Percentiles rank a stretch among this genome's conserved stretches.
These are phyloP conservation scores for Andrena haemorrhoa DNA, from an alignment of 2,888 invertebrate species.

Conservation along the genomic window DNA sequence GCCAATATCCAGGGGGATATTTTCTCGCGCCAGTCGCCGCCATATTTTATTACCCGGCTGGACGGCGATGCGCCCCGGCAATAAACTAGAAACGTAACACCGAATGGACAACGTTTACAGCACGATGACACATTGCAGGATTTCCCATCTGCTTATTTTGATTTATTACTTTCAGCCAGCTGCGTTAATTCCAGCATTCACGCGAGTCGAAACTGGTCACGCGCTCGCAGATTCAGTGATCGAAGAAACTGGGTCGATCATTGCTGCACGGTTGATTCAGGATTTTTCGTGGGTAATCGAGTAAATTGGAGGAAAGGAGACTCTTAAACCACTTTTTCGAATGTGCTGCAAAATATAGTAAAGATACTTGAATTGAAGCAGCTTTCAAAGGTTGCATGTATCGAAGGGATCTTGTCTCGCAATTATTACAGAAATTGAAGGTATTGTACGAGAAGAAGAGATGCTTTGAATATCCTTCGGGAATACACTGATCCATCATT, in stretches of 20 bases:
- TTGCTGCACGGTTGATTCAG: neutral
- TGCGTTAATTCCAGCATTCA: conserved; percentile 46
- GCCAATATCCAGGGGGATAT: conserved; percentile 63
- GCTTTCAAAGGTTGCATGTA: too few species aligned
- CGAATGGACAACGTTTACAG: conserved; percentile 58
- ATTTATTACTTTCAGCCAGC: conserved; percentile 43
- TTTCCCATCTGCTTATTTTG: conserved; percentile 55
- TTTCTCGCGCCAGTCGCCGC: conserved; percentile 35
- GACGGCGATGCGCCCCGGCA: conserved; percentile 15
- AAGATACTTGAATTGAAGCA: too few species aligned
- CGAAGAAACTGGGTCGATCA: conserved; percentile 6
- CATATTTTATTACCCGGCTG: conserved; percentile 53
- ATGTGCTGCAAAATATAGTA: too few species aligned
- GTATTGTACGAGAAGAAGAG: too few species aligned
- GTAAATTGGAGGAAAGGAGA: neutral
- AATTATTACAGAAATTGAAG: too few species aligned
- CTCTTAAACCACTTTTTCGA: neutral
- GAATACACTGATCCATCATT: too few species aligned
- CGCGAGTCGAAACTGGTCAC: neutral
- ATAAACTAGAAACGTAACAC: conserved; percentile 59
- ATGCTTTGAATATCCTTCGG: too few species aligned
- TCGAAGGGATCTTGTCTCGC: too few species aligned
- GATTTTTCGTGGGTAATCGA: neutral
- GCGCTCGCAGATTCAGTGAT: conserved; percentile 11
- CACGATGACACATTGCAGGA: conserved; percentile 53